Percentiles rank a stretch among this genome's conserved stretches.
Evolutionary conservation across 2,113 vertebrate species (phyloP).

Genomic region (Macrotus californicus): DNA sequence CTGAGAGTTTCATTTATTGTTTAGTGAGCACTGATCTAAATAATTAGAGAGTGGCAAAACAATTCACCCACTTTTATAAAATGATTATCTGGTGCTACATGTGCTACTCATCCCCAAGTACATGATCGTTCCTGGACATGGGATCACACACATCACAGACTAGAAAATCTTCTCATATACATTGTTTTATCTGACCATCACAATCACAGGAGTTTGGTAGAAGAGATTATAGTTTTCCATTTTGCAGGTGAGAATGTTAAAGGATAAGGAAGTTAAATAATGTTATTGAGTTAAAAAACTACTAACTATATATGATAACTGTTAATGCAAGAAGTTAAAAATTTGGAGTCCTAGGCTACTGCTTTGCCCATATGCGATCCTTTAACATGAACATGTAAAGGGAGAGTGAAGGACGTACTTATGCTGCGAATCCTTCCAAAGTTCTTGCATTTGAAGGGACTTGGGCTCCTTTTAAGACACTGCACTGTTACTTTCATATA

Average conservation of each 20-base stretch:
- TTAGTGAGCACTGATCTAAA: not conserved
- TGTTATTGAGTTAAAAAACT: not conserved
- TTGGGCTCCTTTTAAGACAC: not conserved
- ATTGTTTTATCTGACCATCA: not conserved
- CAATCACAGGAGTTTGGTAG: not conserved
- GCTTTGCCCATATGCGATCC: not conserved
- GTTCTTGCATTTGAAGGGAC: not conserved
- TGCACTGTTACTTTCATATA: not conserved
- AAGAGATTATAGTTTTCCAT: not conserved
- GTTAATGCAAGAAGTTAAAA: not conserved
- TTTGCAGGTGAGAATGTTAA: not conserved
- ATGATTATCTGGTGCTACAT: not conserved
- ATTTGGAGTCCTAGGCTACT: not conserved
- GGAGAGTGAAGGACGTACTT: not conserved
- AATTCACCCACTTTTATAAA: not conserved
- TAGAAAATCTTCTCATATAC: not conserved
- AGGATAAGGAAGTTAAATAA: not conserved
- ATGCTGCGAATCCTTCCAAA: not conserved
- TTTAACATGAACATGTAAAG: not conserved
- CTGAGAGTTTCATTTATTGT: not conserved
- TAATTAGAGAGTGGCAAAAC: not conserved
- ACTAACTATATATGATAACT: not conserved
- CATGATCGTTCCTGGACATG: too few relatives aligned
- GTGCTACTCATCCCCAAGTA: not conserved
- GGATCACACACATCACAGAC: not conserved